Evolutionary conservation across 2,888 invertebrate species (phyloP), one percentile per base, ranked within the genome.

Genomic region (Diarsia rubi): DNA sequence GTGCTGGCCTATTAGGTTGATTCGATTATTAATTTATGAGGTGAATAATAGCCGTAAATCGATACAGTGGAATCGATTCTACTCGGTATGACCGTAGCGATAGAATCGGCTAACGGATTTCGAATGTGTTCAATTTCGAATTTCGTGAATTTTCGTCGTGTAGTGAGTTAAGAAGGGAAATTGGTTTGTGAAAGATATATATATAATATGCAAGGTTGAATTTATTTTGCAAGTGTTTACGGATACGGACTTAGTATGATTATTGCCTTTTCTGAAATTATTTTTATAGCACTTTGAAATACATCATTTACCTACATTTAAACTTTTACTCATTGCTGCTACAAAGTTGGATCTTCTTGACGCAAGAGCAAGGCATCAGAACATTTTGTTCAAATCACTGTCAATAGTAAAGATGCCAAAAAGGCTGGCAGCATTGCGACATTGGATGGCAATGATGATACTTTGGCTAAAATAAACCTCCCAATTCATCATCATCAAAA

Each of bases 11-110:
- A 96, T 96, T 95, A 95, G 90, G 91, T 92, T 92, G 92, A 95
- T 95, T 95, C 94, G 93, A 95, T 95, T 94, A 94, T 90, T 94
- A 94, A 96, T 96, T 95, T 95, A 96, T 94, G 93, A 94, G 94
- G 95, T 94, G 94, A 93, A 92, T 94, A 96, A 96, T 95, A 90
- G 91, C 91, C 92, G 91, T 92, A 88, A 91, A 92, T 93, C 92
- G 93, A 93, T 93, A 91, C 92, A 94, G 94, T 94, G 93, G 82
- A 83, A 87, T 87, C 87, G 85, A 87, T 87, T 87, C 62, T 78
- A 78, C 64, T 76, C 86, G 90, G 90, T 91, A 88, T 88, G 90
- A 90, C 90, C 92, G 92, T 90, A 82, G 84, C 81, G 90, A 92
- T 91, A 90, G 90, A 90, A 92, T 93, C 90, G 90, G 88, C 87